phyloP scores from a whole-genome alignment of 92 coral and sea anemone genomes.

The Epizoanthus scotinus region DNA sequence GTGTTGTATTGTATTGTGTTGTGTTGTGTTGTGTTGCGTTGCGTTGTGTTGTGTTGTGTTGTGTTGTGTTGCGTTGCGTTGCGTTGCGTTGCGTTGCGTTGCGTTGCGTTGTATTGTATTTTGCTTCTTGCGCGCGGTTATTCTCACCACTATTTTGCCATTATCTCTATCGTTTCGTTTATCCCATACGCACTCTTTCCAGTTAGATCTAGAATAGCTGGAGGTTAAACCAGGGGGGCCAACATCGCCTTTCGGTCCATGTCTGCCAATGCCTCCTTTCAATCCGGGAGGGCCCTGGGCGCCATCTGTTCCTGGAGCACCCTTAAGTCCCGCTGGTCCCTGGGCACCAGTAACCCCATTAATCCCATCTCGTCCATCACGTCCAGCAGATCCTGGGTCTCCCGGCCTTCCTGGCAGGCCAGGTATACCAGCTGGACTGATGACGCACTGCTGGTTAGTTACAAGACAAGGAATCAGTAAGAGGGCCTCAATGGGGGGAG shows the following conservation, averaged over 20 bases:
- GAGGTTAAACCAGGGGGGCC: neutral
- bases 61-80: neutral
- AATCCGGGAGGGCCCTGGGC: neutral
- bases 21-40: too few species aligned
- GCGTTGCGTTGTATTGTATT: too few species aligned
- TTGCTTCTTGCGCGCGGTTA: neutral
- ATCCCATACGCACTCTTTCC: too few species aligned
- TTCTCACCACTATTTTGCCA: neutral
- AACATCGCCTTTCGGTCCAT: neutral
- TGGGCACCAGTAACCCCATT: neutral
- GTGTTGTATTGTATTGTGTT: too few species aligned
- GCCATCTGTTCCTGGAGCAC: neutral
- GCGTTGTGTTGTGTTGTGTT: too few species aligned
- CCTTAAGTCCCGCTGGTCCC: neutral
- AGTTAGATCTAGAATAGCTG: too few species aligned
- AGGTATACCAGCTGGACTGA: neutral
- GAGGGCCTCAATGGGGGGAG: too few species aligned
- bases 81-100: neutral
- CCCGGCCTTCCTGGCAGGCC: neutral
- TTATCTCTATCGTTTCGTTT: neutral
- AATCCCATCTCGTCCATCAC: neutral
- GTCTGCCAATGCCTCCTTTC: neutral
- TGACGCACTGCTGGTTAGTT: neutral
- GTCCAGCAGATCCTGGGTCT: neutral
- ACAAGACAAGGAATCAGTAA: too few species aligned